Base-by-base conservation (phyloP, 2,113 vertebrate species). In the Dryoscopus gambensis region DNA sequence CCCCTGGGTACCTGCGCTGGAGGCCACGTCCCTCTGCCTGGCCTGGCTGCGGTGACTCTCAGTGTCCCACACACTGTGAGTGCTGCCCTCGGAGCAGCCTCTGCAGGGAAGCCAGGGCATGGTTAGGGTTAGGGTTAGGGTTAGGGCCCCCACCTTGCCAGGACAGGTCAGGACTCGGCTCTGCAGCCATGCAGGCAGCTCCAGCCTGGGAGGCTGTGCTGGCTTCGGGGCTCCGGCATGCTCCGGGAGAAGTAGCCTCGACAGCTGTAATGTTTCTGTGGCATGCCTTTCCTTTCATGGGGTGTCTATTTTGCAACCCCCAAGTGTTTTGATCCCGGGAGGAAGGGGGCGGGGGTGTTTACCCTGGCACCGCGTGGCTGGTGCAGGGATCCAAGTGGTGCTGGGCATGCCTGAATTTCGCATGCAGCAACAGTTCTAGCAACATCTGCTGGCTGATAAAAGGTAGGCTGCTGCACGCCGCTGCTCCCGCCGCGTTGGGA, bases 381-480 rank as follows among this genome's bases (percentile, higher is more conserved):
- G 84, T 33, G 74, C 87, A 79, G 87, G 71, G 89, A 89, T 94
- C 91, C 91, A 52, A 75, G 84, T 49, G 15, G 85, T 0, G 86
- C 91, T 87, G 89, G 89, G 84, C 93, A 95, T 91, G 95, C 91
- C 94, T 47, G 93, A 33, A 68, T 91, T 63, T 47, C 49, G 56
- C 89, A 22, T 23, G 87, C 91, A 85, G 91, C 93, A 91, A 50
- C 89, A 79, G 87, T 95, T 96, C 86, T 94, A 96, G 89, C 89
- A 97, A 97, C 95, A 95, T 97, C 95, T 97, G 95, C 95, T 93
- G 87, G 95, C 90, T 96, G 95, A 94, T 95, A 97, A 94, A 97
- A 96, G 95, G 93, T 95, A 89, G 67, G 56, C 82, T 87, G 89
- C 92, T 53, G 68, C 4, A 53, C 33, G 39, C 85, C 13, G 63